Conservation (phyloP, 2,888 invertebrate genomes). For the Drosophila quasianomalipes region DNA sequence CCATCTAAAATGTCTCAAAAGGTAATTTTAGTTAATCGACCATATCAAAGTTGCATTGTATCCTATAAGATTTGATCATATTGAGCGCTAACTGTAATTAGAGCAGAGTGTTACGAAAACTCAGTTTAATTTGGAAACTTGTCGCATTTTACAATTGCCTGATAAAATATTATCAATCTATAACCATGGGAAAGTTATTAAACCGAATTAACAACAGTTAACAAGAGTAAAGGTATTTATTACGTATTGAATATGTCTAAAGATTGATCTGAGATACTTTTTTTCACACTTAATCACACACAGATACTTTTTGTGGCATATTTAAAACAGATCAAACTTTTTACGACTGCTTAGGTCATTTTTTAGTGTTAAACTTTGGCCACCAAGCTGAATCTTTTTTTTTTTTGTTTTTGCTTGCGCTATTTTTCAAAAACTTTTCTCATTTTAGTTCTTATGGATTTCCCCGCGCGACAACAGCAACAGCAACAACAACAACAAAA, state of each 20-base stretch:
- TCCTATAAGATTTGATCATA: background rate
- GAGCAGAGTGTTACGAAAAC: constrained; percentile 1
- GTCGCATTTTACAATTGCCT: constrained; percentile 37
- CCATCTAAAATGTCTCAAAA: background rate
- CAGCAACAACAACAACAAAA: constrained; percentile 7
- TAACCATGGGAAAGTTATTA: background rate
- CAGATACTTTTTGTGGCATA: constrained; percentile 1
- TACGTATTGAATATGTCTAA: background rate
- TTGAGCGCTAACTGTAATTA: constrained; percentile 1
- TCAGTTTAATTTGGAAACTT: constrained; percentile 10
- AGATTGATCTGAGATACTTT: background rate
- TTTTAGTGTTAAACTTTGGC: constrained; percentile 20
- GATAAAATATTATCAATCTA: constrained; percentile 44
- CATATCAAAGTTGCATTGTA: background rate
- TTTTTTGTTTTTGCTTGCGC: background rate
- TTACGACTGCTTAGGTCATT: background rate
- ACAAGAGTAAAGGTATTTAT: constrained; percentile 5
- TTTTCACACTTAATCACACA: constrained; percentile 4
- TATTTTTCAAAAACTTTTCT: constrained; percentile 41
- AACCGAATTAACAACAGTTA: background rate
- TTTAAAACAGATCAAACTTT: constrained; percentile 20
- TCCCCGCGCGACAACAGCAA: constrained; percentile 27
- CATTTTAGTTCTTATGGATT: constrained; percentile 36
- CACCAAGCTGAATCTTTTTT: background rate
- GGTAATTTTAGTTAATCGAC: background rate